These are phyloP conservation scores for Gymnosoma rotundatum DNA, from an alignment of 2,888 invertebrate genomes.

Conservation along the genomic window DNA sequence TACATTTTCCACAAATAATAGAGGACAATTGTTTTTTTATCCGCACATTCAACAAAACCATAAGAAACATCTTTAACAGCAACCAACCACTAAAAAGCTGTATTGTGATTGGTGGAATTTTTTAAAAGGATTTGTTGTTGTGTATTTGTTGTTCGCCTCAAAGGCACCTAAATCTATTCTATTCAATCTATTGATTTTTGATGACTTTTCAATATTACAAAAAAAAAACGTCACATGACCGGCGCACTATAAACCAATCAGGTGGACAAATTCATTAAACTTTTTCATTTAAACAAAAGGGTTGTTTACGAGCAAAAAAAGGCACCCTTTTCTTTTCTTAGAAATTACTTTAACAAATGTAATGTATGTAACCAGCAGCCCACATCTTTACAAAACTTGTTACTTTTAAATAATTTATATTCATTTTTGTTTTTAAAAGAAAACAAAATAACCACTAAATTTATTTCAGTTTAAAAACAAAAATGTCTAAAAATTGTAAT, in stretches of 20 bases:
- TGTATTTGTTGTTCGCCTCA: slow-evolving; percentile 24
- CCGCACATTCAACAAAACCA: slow-evolving; percentile 1
- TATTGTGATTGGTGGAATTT: slow-evolving; percentile 75
- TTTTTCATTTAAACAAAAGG: slow-evolving; percentile 17
- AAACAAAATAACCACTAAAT: slow-evolving; percentile 31
- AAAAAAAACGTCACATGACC: slow-evolving; percentile 55
- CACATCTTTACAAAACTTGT: slow-evolving; percentile 16
- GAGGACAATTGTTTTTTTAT: slow-evolving; percentile 19
- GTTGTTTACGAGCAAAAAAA: slow-evolving; percentile 53
- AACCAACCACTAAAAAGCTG: slow-evolving; percentile 78
- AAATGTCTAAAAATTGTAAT: slow-evolving; percentile 62
- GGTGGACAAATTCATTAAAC: slow-evolving; percentile 23
- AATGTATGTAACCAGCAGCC: slow-evolving; percentile 3
- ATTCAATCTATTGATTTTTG: slow-evolving; percentile 80
- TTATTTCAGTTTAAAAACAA: slow-evolving; percentile 46
- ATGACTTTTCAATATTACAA: slow-evolving; percentile 78
- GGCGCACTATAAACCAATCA: slow-evolving; percentile 60
- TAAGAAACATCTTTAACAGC: slow-evolving; percentile 32
- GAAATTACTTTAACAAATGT: not conserved
- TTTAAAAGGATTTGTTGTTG: slow-evolving; percentile 1
- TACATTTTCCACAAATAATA: not conserved
- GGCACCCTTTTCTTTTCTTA: slow-evolving; percentile 11
- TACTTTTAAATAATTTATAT: slow-evolving; percentile 40
- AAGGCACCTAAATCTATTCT: slow-evolving; percentile 79
- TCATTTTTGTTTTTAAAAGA: not conserved